phyloP scores from a whole-genome alignment of 37 sponge, comb jelly and placozoan genomes.

The Petrosia ficiformis region DNA sequence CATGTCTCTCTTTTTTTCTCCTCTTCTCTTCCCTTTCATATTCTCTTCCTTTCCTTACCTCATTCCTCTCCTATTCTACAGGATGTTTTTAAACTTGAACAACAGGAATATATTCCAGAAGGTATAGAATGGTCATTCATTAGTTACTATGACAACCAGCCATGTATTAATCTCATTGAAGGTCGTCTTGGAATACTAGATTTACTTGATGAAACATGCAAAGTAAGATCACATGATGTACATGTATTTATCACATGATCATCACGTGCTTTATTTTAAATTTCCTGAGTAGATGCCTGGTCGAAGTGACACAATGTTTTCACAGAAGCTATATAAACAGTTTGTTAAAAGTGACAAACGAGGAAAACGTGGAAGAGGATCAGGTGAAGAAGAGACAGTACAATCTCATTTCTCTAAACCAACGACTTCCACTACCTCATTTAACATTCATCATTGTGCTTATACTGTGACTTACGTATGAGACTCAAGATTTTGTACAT shows the following conservation, averaged over 20 bases:
- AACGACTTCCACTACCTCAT: slow-evolving; percentile 36
- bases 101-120: slow-evolving; percentile 88
- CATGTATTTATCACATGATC: too few relatives aligned
- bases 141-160: slow-evolving; percentile 92
- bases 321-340: slow-evolving; percentile 77
- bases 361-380: too few relatives aligned
- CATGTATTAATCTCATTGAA: slow-evolving; percentile 88
- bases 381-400: too few relatives aligned
- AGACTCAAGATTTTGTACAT: slow-evolving; percentile 68
- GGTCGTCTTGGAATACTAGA: slow-evolving; percentile 78
- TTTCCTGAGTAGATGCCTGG: slow-evolving; percentile 57
- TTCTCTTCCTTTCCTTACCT: too few relatives aligned
- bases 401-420: slow-evolving; percentile 72
- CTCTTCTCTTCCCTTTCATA: neutral
- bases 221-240: slow-evolving; percentile 58
- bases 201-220: slow-evolving; percentile 88
- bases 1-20: too few relatives aligned
- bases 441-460: slow-evolving; percentile 76
- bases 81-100: slow-evolving; percentile 95
- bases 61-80: too few relatives aligned
- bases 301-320: slow-evolving; percentile 64
- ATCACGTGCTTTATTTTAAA: neutral
- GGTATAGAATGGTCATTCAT: slow-evolving; percentile 92
- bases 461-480: slow-evolving; percentile 76
- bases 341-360: too few relatives aligned